Percentiles rank a stretch among this genome's conserved stretches.
phyloP scores from a whole-genome alignment of 2,888 invertebrate species.

The Eupithecia dodoneata region DNA sequence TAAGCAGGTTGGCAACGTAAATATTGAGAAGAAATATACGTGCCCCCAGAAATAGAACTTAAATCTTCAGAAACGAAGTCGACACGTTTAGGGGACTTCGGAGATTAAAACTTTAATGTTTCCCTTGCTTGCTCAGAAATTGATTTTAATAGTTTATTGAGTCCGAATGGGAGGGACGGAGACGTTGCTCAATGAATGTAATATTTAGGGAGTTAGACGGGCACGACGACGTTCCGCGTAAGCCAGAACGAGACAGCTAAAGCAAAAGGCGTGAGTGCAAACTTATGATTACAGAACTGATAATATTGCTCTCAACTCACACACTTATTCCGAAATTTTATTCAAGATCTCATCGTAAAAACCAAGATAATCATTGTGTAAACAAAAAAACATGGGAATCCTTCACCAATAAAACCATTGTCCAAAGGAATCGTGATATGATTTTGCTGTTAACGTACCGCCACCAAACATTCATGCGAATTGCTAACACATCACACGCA shows the following conservation, averaged over 20 bases:
- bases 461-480: constrained; percentile 43
- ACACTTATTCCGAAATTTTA: not conserved
- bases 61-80: constrained; percentile 44
- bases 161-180: constrained; percentile 45
- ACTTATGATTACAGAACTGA: constrained; percentile 56
- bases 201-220: constrained; percentile 55
- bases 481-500: constrained; percentile 42
- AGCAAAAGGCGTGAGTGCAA: constrained; percentile 49
- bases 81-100: constrained; percentile 41
- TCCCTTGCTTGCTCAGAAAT: constrained; percentile 35
- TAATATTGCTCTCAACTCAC: constrained; percentile 44
- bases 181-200: constrained; percentile 60
- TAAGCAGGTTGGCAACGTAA: constrained; percentile 64
- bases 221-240: constrained; percentile 43
- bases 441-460: constrained; percentile 42
- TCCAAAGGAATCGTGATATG: constrained; percentile 32
- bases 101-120: constrained; percentile 48
- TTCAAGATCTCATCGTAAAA: not conserved
- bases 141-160: constrained; percentile 49
- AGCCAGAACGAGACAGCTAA: constrained; percentile 52
- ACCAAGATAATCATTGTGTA: constrained; percentile 9
- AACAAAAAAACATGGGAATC: constrained; percentile 18
- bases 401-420: constrained; percentile 35
- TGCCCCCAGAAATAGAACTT: constrained; percentile 52
- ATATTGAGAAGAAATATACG: constrained; percentile 53